Percentiles rank a stretch among this genome's conserved stretches.
Evolutionary conservation across 2,797 vertebrate genomes (phyloP).

Genomic region (Urosaurus nigricauda): DNA sequence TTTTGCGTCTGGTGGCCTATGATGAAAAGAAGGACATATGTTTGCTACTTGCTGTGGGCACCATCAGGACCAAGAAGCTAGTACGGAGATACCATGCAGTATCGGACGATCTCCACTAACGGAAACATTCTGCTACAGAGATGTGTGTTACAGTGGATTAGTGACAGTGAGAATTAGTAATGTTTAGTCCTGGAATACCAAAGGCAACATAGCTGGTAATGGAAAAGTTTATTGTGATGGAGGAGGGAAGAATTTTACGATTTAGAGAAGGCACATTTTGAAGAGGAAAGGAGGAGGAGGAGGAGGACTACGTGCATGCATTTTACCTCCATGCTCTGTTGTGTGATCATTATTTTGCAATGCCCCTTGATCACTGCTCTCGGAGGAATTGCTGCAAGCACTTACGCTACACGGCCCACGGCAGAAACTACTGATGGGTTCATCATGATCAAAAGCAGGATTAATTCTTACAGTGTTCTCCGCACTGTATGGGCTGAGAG

Average conservation of each 20-base stretch:
- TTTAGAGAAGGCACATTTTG: conserved; percentile 22
- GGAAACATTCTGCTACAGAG: neutral
- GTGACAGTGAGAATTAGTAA: conserved; percentile 47
- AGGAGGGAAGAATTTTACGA: neutral
- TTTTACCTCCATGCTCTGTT: conserved; percentile 83
- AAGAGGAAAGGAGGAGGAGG: conserved; percentile 49
- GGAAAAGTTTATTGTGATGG: conserved; percentile 20
- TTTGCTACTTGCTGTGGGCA: conserved; percentile 41
- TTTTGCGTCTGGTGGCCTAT: conserved; percentile 88
- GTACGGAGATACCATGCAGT: conserved; percentile 32
- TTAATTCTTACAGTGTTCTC: conserved; percentile 85
- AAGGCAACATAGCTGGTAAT: conserved; percentile 12
- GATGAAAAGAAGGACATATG: conserved; percentile 42
- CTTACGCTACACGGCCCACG: conserved; percentile 80
- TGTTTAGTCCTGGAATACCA: conserved; percentile 52
- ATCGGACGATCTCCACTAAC: conserved; percentile 41
- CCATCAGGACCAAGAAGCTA: neutral
- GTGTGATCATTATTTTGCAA: conserved; percentile 81
- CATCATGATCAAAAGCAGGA: conserved; percentile 86
- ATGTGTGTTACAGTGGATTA: neutral
- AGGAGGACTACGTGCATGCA: conserved; percentile 56
- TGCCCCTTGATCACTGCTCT: conserved; percentile 77
- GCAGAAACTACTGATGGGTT: conserved; percentile 79
- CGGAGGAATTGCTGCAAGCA: conserved; percentile 77
- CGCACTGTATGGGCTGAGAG: conserved; percentile 80